Evolutionary conservation across 2,797 vertebrate genomes (phyloP).

Genomic region (Phataginus tricuspis): DNA sequence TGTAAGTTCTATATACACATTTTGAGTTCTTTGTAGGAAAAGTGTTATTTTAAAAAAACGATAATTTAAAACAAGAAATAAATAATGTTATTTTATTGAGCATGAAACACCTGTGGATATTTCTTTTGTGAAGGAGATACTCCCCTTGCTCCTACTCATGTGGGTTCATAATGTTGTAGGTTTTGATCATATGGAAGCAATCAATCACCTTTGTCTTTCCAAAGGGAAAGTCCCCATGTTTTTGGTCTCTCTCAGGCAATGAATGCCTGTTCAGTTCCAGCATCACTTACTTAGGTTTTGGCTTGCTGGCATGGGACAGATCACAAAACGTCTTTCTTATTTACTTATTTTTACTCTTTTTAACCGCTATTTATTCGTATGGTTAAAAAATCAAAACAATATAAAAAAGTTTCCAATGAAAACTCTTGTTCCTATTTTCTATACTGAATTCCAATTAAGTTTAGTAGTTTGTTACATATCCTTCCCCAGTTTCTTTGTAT

Average conservation of each 20-base stretch:
- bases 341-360: background rate
- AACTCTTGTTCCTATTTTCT: constrained; percentile 7
- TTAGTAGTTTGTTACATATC: background rate
- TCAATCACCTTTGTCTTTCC: background rate
- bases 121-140: constrained; percentile 8
- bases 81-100: constrained; percentile 57
- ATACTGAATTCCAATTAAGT: background rate
- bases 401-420: constrained; percentile 2
- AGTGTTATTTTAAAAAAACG: background rate
- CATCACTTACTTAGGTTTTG: background rate
- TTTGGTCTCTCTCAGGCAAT: background rate
- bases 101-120: background rate
- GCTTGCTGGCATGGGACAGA: background rate
- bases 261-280: background rate
- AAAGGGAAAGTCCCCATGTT: background rate
- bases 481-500: background rate
- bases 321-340: background rate
- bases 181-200: background rate
- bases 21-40: constrained; percentile 54
- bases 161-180: background rate
- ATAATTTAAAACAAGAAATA: constrained; percentile 57
- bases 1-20: constrained; percentile 1
- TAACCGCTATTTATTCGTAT: background rate
- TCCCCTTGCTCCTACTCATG: background rate
- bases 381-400: constrained; percentile 13